These are phyloP conservation scores for Harpagoxenus sublaevis DNA, from an alignment of 2,888 invertebrate genomes.

Conservation along the genomic window DNA sequence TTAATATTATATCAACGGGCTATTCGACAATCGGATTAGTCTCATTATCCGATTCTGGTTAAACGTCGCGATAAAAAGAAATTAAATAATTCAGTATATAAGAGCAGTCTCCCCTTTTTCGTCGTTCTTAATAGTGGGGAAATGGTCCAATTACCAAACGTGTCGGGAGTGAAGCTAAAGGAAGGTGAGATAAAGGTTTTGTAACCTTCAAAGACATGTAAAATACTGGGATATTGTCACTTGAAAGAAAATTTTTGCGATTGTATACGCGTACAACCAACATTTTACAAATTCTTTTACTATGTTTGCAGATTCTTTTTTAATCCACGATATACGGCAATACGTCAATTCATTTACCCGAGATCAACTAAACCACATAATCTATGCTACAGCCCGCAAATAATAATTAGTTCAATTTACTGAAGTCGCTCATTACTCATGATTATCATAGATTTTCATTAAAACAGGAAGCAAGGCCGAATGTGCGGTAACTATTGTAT, in stretches of 20 bases:
- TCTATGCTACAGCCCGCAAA: not conserved
- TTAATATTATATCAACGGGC: constrained; percentile 2
- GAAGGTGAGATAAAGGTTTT: constrained; percentile 69
- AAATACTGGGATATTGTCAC: not conserved
- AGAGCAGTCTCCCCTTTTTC: not conserved
- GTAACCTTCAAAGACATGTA: not conserved
- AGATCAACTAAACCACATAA: constrained; percentile 27
- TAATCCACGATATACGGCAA: not conserved
- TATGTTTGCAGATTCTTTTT: not conserved
- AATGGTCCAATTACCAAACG: constrained; percentile 64
- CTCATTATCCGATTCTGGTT: not conserved
- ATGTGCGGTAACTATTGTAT: not conserved
- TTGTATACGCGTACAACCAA: not conserved
- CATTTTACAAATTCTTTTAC: not conserved
- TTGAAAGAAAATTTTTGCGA: not conserved
- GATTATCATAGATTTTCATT: constrained; percentile 10
- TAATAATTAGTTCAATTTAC: constrained; percentile 35
- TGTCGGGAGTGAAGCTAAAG: constrained; percentile 71
- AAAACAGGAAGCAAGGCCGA: not conserved
- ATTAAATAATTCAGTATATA: not conserved
- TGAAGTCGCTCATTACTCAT: not conserved
- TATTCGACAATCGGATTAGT: constrained; percentile 31
- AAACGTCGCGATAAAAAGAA: not conserved
- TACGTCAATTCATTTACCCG: not conserved
- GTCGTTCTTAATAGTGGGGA: constrained; percentile 58